These are phyloP conservation scores for Anisognathus igniventris DNA, from an alignment of 2,797 vertebrate species.

Conservation along the genomic window DNA sequence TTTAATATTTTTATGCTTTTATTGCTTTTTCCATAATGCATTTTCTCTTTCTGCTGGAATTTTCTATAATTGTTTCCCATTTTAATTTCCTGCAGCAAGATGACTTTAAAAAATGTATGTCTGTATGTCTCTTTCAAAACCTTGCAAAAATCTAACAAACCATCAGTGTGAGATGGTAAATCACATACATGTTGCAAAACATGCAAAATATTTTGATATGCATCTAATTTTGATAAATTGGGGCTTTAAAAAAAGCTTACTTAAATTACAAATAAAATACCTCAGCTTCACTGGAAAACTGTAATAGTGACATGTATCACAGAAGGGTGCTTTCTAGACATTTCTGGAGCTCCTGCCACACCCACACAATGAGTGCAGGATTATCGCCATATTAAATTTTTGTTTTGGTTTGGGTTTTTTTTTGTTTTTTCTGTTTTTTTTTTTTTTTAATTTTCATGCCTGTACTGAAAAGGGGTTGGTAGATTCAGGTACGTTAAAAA, in stretches of 20 bases:
- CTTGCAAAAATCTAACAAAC: slow-evolving; percentile 54
- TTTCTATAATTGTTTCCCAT: slow-evolving; percentile 73
- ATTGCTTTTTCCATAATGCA: slow-evolving; percentile 71
- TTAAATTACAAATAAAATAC: background rate
- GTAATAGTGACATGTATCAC: background rate
- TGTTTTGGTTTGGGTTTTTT: too few species aligned
- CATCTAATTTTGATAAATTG: background rate
- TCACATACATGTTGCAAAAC: slow-evolving; percentile 13
- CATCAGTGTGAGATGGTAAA: slow-evolving; percentile 38
- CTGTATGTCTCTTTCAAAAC: slow-evolving; percentile 45
- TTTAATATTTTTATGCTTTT: slow-evolving; percentile 62
- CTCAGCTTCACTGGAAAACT: background rate
- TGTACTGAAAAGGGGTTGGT: background rate
- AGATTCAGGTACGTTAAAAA: background rate
- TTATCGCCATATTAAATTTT: background rate
- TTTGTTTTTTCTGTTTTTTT: background rate
- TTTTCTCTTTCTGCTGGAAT: slow-evolving; percentile 69
- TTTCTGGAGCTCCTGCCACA: background rate
- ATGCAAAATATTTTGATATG: background rate
- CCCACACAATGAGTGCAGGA: background rate
- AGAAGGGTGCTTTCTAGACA: background rate
- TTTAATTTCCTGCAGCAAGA: slow-evolving; percentile 71
- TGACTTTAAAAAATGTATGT: slow-evolving; percentile 66
- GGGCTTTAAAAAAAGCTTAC: background rate
- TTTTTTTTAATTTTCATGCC: background rate